Percentiles rank a stretch among this genome's conserved stretches.
Conservation (phyloP, 2,113 vertebrate genomes). For the Chloroceryle aenea region DNA sequence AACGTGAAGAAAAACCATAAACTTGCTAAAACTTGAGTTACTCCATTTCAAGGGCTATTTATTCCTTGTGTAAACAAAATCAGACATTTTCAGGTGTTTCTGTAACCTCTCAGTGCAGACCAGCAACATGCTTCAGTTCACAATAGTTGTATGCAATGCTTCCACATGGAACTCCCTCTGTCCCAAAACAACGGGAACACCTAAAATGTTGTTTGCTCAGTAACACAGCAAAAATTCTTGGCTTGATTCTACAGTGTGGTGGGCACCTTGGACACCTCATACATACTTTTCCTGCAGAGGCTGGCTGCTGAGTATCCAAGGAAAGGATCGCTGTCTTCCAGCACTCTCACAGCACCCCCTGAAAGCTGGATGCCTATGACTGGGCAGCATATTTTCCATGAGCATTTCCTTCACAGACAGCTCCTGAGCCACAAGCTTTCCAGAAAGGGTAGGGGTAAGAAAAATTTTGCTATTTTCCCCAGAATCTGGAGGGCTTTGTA, state of each 20-base stretch:
- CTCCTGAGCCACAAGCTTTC: not conserved
- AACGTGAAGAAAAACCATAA: not conserved
- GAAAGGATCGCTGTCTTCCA: not conserved
- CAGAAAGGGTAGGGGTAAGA: not conserved
- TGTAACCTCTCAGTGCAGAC: not conserved
- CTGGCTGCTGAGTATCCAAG: not conserved
- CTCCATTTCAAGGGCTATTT: not conserved
- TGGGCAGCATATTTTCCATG: accelerated
- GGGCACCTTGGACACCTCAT: not conserved
- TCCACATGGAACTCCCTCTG: not conserved
- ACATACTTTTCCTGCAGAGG: not conserved
- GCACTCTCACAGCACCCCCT: not conserved
- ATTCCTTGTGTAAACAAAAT: not conserved
- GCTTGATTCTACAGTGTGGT: not conserved
- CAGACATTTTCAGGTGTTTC: not conserved
- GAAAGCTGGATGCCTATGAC: not conserved
- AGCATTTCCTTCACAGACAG: not conserved
- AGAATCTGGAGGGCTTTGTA: not conserved
- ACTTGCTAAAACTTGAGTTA: not conserved
- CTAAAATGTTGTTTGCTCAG: not conserved
- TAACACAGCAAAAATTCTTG: not conserved
- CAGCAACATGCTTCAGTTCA: not conserved
- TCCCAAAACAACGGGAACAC: not conserved
- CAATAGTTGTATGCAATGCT: not conserved
- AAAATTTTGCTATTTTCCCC: not conserved